Percentiles rank a stretch among this genome's conserved stretches.
These are phyloP conservation scores for Lepidocyrtinus sp. DNA, from an alignment of 2,888 invertebrate species.

Conservation along the genomic window DNA sequence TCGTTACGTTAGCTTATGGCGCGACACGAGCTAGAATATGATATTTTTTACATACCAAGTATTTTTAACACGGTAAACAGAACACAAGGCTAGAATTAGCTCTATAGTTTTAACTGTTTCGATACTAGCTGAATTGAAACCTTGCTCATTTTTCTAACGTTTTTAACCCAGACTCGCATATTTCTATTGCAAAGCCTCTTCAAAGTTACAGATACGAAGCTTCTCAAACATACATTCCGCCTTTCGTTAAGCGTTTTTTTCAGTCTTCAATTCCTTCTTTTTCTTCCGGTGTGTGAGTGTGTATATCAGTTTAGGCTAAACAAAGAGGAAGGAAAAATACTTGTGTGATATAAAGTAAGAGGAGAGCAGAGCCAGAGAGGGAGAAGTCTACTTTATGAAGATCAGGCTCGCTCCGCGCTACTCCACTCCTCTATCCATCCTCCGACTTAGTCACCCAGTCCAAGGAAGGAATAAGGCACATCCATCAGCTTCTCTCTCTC, in stretches of 20 bases:
- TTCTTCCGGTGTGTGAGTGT: constrained; percentile 7
- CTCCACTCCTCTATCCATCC: constrained; percentile 47
- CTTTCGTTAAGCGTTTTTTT: constrained; percentile 4
- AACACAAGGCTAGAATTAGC: too few species aligned
- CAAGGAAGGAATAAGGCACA: constrained; percentile 63
- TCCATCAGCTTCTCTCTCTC: constrained; percentile 58
- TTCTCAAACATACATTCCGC: constrained; percentile 6
- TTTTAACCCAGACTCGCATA: too few species aligned
- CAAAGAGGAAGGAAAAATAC: constrained; percentile 33
- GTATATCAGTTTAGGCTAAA: too few species aligned
- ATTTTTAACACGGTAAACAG: constrained; percentile 6
- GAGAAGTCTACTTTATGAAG: constrained; percentile 60
- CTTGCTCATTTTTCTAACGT: too few species aligned
- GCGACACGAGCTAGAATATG: too few species aligned
- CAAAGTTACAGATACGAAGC: too few species aligned
- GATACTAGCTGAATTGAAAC: too few species aligned
- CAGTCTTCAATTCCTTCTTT: background rate
- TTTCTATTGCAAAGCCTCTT: too few species aligned
- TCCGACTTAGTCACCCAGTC: constrained; percentile 62
- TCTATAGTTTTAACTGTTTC: too few species aligned
- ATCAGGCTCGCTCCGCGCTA: constrained; percentile 57
- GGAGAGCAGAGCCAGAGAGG: too few species aligned
- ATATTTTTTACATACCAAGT: too few species aligned
- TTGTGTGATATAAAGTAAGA: constrained; percentile 28
- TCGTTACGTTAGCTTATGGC: too few species aligned